Conservation (phyloP, 2,113 vertebrate species). For the Lepus europaeus region DNA sequence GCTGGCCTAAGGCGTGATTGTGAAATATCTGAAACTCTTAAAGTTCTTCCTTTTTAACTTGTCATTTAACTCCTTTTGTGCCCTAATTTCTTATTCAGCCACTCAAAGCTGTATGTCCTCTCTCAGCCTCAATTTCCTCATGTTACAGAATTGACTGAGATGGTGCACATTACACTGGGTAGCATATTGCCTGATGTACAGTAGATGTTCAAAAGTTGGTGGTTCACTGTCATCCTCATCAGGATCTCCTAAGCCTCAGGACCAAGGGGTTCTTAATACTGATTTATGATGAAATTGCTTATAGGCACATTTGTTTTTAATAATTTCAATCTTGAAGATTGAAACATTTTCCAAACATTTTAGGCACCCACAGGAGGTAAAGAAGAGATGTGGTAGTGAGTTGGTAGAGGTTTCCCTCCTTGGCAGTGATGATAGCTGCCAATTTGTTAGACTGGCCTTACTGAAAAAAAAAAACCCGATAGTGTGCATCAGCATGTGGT, state of each 20-base stretch:
- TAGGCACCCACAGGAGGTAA: background rate
- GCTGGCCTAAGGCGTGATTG: constrained; percentile 37
- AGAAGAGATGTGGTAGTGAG: background rate
- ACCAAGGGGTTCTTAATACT: background rate
- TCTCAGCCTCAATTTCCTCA: background rate
- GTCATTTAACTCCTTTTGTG: constrained; percentile 61
- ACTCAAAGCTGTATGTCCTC: background rate
- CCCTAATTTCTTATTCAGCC: constrained; percentile 8
- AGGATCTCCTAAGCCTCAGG: background rate
- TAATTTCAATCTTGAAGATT: background rate
- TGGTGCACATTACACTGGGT: too few species aligned
- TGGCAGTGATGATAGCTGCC: background rate
- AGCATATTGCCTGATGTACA: background rate
- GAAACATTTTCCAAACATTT: background rate
- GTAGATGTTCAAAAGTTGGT: background rate
- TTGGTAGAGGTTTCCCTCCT: background rate
- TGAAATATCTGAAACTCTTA: constrained; percentile 57
- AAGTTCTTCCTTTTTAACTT: constrained; percentile 52
- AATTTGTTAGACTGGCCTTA: background rate
- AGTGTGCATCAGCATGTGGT: background rate
- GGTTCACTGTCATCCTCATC: background rate
- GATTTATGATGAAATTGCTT: background rate
- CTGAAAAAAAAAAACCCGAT: background rate
- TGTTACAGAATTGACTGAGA: background rate
- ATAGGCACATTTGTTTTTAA: constrained; percentile 33